phyloP scores from a whole-genome alignment of 2,888 invertebrate genomes.

The Nemapogon koenigi region DNA sequence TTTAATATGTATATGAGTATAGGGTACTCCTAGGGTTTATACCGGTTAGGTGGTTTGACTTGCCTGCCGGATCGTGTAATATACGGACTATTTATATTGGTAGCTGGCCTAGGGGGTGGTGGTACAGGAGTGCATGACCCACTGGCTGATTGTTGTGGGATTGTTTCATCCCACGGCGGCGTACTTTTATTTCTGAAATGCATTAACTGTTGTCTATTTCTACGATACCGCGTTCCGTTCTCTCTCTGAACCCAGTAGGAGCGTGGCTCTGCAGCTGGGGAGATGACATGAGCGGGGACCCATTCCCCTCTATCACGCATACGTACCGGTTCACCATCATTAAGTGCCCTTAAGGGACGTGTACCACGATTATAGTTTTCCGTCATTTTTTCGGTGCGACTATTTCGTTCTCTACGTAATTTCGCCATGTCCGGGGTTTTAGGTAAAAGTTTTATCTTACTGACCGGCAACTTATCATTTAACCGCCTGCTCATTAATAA shows the following conservation, averaged over 20 bases:
- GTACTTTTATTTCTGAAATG: too few relatives aligned
- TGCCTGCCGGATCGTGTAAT: too few relatives aligned
- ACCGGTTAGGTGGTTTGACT: too few relatives aligned
- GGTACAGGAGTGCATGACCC: too few relatives aligned
- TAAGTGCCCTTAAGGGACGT: neutral
- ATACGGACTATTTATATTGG: too few relatives aligned
- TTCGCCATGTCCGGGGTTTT: neutral
- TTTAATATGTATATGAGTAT: too few relatives aligned
- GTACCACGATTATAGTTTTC: constrained; percentile 2
- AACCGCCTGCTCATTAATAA: constrained; percentile 16
- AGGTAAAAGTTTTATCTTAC: constrained; percentile 1
- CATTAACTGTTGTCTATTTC: constrained; percentile 5
- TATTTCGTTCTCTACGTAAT: neutral
- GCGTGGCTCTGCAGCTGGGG: neutral
- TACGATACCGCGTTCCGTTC: neutral
- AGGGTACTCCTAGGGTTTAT: too few relatives aligned
- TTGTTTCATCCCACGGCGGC: too few relatives aligned
- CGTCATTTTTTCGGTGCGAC: neutral
- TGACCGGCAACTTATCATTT: constrained; percentile 13
- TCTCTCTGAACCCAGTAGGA: neutral
- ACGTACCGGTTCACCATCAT: neutral
- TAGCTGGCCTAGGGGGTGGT: too few relatives aligned
- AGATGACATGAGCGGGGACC: neutral
- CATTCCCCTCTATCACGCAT: neutral
- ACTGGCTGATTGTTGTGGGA: too few relatives aligned